Base-by-base conservation (phyloP, 2,797 vertebrate species). In the Pyrocephalus nanus region DNA sequence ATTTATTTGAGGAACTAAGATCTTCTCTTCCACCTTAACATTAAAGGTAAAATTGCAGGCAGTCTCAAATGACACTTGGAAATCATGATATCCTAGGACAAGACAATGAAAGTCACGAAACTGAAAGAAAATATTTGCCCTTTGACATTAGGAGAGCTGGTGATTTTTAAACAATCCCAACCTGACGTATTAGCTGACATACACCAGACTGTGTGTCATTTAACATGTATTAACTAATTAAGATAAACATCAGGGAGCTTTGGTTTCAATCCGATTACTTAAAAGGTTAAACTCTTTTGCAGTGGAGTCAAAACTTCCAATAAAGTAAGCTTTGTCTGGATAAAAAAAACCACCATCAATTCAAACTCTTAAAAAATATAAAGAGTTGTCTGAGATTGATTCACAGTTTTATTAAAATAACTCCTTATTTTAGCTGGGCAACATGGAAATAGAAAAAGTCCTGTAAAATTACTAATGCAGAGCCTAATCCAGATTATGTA, bases 261-360 rank as follows among this genome's bases (percentile, higher is more conserved):
- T 89, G 34, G 54, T 67, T 93, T 88, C 91, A 81, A 30, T 91
- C 87, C 62, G 92, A 93, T 93, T 96, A 93, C 86, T 86, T 91
- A 89, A 84, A 91, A 93, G 94, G 54, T 89, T 95, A 89, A 95
- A 94, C 62, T 77, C 65, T 57, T 82, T 78, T 43, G 69, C 36
- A 66, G 36, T 62, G 43, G 66, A 87, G 77, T 81, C 20, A 81
- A 72, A 88, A 92, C n/a, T 88, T 92, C 42, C 69, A 75, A 55
- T 47, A 88, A 78, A 88, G 50, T 11, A 21, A 40, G 26, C 54
- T 88, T 62, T 62, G 4, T 75, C 60, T 69, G 26, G 22, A 71
- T 69, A n/a, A 60, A 50, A 62, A 64, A 9, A 43, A 2, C 3
- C 11, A 47, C 12, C 8, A 32, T 12, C 8, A 40, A 3, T 45